Base-by-base conservation (phyloP, 2,888 invertebrate species). In the Cryptocephalus moraei region DNA sequence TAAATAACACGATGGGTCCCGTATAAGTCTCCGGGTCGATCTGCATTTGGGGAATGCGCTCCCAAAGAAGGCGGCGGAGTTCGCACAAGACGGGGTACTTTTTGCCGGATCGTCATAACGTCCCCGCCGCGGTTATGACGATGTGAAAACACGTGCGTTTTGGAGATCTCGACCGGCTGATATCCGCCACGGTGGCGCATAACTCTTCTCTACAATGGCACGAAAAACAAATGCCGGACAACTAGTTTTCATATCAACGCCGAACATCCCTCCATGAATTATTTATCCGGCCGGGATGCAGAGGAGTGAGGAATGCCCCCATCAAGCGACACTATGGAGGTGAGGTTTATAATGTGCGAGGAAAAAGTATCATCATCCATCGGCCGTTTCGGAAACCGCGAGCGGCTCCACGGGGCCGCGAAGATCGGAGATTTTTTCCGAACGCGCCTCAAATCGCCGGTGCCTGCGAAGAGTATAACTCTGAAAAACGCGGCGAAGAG, bases 231-330 rank as follows among this genome's bases (percentile, higher is more conserved):
- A 67, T 67, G 63, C 56, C 59, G 50, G 55, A 57, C 59, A 55
- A 66, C 66, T 65, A 67, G 66, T 66, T 66, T 65, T 65, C 64
- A 66, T 66, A 67, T 66, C 67, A 62, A 62, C 63, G 62, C 58
- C 61, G 62, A 62, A 61, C 64, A 63, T 61, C 59, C 59, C 42
- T 34, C 39, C 60, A 66, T 66, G 66, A 65, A 67, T 66, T 67
- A 67, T 67, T 66, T 66, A 67, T 67, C 44, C 49, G 46, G 48
- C 42, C 45, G 43, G 52, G 51, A 54, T 52, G 49, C 44, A 43
- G 48, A 55, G 48, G 48, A 49, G 11, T 14, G 49, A 52, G 39
- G 51, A 56, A 54, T 56, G 56, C 51, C 48, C 48, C 49, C 50
- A 55, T 53, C 53, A 50, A 50, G 45, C 47, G 48, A 53, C 50